Evolutionary conservation across 2,797 vertebrate species (phyloP), one percentile per base, ranked within the genome.

Genomic region (Urophycis tenuis): DNA sequence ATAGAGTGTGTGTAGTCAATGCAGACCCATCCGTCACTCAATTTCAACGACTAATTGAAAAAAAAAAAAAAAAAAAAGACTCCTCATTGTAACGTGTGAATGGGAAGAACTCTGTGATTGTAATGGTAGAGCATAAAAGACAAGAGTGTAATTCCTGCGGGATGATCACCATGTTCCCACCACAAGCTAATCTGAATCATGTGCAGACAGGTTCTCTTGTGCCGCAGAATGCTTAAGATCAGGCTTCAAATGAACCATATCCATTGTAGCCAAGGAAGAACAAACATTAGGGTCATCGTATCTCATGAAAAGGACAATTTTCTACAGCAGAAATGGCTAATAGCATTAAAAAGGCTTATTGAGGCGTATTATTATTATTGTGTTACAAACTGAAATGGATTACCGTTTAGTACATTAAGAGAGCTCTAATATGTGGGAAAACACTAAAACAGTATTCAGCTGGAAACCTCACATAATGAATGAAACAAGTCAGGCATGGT

Each of bases 351-450:
- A 25, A n/a, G 53, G 53, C 53, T 60, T 60, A 25, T 25, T n/a
- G 53, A 60, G 53, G 53, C n/a, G 8, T 60, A 60, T 60, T 60
- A 60, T 60, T 60, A 60, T 60, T 60, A 60, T 60, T 60, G 53
- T 60, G 53, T 60, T 60, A 25, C 53, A 60, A 60, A 60, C 22
- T 25, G n/a, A 60, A 60, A 60, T 60, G 53, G 53, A 60, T 60
- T 60, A 60, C 8, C 53, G 7, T 25, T 60, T 60, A 60, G n/a
- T 60, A 5, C 19, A 60, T 60, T 7, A 60, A 8, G 22, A 60
- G 22, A n/a, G 49, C 22, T 10, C 22, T 60, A 60, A 60, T 60
- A 25, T 25, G 53, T 25, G n/a, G 22, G 53, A 60, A 60, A 60
- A 25, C 22, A 60, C 53, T 2, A 60, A 25, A 60, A 60, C 53